Conservation (phyloP, 2,113 vertebrate species). For the Poeciliopsis retropinna region DNA sequence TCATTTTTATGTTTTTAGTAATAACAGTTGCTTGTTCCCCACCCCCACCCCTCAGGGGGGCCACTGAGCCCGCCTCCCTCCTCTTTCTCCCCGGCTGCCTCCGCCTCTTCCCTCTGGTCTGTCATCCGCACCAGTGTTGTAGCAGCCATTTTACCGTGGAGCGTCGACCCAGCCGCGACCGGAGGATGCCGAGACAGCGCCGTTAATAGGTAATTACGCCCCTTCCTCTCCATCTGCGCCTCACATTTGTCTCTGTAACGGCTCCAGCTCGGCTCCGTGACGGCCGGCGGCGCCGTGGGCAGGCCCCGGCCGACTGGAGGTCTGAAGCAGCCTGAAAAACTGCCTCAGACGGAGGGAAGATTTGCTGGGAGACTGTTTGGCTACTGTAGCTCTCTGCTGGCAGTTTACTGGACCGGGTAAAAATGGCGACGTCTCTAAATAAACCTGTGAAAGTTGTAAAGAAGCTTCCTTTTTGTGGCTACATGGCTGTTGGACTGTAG, state of each 20-base stretch:
- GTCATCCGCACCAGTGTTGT: constrained; percentile 64
- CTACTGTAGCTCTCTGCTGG: constrained; percentile 23
- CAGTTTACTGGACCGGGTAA: constrained; percentile 36
- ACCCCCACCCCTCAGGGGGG: constrained; percentile 54
- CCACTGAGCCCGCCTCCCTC: constrained; percentile 53
- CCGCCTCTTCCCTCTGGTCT: constrained; percentile 55
- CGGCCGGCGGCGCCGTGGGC: background rate
- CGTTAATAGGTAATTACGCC: constrained; percentile 59
- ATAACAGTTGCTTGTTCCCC: constrained; percentile 10
- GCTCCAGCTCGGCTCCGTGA: background rate
- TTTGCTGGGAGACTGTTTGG: constrained; percentile 29
- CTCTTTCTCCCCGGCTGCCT: constrained; percentile 52
- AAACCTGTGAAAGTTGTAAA: constrained; percentile 44
- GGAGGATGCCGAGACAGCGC: constrained; percentile 59
- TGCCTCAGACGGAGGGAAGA: constrained; percentile 43
- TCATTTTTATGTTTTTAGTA: no score
- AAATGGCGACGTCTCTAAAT: constrained; percentile 39
- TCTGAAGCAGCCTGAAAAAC: constrained; percentile 29
- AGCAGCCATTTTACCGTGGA: constrained; percentile 77
- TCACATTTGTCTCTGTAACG: background rate
- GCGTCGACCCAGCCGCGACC: constrained; percentile 47
- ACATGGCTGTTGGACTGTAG: no score
- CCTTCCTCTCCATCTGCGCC: background rate
- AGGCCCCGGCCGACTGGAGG: constrained; percentile 7
- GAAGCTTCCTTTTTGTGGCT: rapidly evolving